Base-by-base conservation (phyloP, 2,113 vertebrate genomes). In the Triplophysa tibetana region DNA sequence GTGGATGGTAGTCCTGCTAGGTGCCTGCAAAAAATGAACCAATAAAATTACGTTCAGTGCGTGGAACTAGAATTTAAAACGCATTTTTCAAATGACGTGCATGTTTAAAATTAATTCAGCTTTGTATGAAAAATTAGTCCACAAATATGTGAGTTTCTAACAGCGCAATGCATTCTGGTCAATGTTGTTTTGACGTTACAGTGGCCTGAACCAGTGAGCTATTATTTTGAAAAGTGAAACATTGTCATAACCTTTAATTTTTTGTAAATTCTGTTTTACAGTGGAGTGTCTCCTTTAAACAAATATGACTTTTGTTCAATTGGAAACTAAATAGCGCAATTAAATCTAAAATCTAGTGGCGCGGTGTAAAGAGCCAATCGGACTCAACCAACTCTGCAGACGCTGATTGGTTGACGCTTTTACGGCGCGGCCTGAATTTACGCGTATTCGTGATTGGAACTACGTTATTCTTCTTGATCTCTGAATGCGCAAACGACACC, bases 331-430 rank as follows among this genome's bases (percentile, higher is more conserved):
- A 21, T 19, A 33, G 9, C 45, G 17, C 23, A 23, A 63, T 1
- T 64, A 70, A 63, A 76, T 69, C n/a, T 33, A 23, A 33, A 58
- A 58, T 56, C 5, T 56, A 48, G 10, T 62, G 33, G 60, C 13
- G 3, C 26, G 8, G 13, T 21, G n/a, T 17, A 5, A 24, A 7
- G 1, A 79, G 68, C 93, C 93, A 93, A 94, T 92, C 88, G 87
- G 41, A 41, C 70, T 50, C 26, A 78, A 92, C 88, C 93, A 93
- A 87, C 91, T 93, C 90, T 82, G 84, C 86, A 14, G 1, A 77
- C 66, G 64, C 61, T 86, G 85, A 93, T 93, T 93, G 92, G 92
- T 70, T 81, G 8, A 1, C 10, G 17, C 11, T 11, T 7, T 4
- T 14, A 6, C 41, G 50, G 88, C 84, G 78, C 19, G 0, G 17